phyloP scores from a whole-genome alignment of 2,888 invertebrate genomes.

The Lomographa bimaculata region DNA sequence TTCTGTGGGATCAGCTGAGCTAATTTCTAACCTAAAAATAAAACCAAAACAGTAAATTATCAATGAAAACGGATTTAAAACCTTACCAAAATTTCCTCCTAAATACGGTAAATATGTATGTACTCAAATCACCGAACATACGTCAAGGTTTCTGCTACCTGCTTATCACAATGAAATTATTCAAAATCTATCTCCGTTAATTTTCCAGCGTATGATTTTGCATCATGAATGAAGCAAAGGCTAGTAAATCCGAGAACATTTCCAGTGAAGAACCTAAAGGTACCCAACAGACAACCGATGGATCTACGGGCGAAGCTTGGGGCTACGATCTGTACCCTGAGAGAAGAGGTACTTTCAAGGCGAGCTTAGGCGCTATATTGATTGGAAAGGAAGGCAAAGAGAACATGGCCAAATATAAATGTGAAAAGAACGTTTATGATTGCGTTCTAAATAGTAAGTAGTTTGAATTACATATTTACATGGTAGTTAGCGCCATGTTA shows the following conservation, averaged over 20 bases:
- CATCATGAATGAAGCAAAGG: slow-evolving; percentile 40
- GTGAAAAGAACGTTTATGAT: slow-evolving; percentile 90
- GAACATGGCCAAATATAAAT: slow-evolving; percentile 88
- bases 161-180: too few relatives aligned
- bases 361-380: slow-evolving; percentile 80
- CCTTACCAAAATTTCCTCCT: too few relatives aligned
- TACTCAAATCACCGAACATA: too few relatives aligned
- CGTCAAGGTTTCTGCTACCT: too few relatives aligned
- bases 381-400: slow-evolving; percentile 88
- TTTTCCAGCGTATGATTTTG: slow-evolving; percentile 3
- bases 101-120: too few relatives aligned
- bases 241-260: slow-evolving; percentile 22
- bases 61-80: too few relatives aligned
- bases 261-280: slow-evolving; percentile 23
- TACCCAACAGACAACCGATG: slow-evolving; percentile 22
- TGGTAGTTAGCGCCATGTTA: too few relatives aligned
- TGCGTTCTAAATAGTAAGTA: slow-evolving; percentile 88
- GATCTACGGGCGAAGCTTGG: slow-evolving; percentile 84
- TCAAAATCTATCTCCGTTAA: too few relatives aligned
- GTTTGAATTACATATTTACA: not conserved
- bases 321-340: slow-evolving; percentile 94
- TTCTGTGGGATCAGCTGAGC: too few relatives aligned
- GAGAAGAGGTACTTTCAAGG: slow-evolving; percentile 85
- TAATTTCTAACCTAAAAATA: too few relatives aligned
- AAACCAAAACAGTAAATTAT: too few relatives aligned